These are phyloP conservation scores for Pseudeuparius sepicola DNA, from an alignment of 2,888 invertebrate species.

Conservation along the genomic window DNA sequence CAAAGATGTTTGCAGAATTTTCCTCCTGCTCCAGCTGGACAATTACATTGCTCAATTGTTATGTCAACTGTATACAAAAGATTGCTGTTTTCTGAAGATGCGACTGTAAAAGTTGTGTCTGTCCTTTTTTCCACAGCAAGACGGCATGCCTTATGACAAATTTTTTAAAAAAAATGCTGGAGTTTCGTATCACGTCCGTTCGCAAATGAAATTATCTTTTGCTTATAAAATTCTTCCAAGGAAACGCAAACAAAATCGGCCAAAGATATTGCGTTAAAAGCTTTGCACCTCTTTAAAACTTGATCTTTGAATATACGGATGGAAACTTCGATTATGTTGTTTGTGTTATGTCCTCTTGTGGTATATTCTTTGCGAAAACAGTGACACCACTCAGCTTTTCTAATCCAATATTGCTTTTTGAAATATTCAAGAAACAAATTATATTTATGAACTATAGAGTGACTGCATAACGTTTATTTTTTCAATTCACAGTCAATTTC, in stretches of 20 bases:
- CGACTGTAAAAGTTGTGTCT: slow-evolving; percentile 8
- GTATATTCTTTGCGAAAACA: slow-evolving; percentile 2
- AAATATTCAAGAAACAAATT: slow-evolving; percentile 6
- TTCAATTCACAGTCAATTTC: slow-evolving; percentile 6
- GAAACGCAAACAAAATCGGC: slow-evolving; percentile 11
- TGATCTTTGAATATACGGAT: slow-evolving; percentile 7
- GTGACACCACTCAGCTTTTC: not conserved
- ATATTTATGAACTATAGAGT: slow-evolving; percentile 9
- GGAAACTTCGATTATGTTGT: slow-evolving; percentile 10
- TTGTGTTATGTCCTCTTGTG: slow-evolving; percentile 5
- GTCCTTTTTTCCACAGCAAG: slow-evolving; percentile 8
- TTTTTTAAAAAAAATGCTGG: slow-evolving; percentile 8
- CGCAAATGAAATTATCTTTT: slow-evolving; percentile 10
- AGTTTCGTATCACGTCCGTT: slow-evolving; percentile 13
- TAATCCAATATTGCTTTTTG: not conserved
- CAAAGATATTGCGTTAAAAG: slow-evolving; percentile 2
- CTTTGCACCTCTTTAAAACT: slow-evolving; percentile 10
- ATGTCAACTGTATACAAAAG: slow-evolving; percentile 1
- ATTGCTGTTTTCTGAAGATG: not conserved
- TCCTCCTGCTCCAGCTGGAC: slow-evolving; percentile 13
- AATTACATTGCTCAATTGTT: slow-evolving; percentile 9
- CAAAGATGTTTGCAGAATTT: slow-evolving; percentile 15
- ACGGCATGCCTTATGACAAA: slow-evolving; percentile 7
- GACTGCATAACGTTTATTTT: slow-evolving; percentile 2
- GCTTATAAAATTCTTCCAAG: slow-evolving; percentile 13